Percentiles rank a stretch among this genome's conserved stretches.
phyloP scores from a whole-genome alignment of 1,140 invertebrate species.

The Hylaeus volcanicus region DNA sequence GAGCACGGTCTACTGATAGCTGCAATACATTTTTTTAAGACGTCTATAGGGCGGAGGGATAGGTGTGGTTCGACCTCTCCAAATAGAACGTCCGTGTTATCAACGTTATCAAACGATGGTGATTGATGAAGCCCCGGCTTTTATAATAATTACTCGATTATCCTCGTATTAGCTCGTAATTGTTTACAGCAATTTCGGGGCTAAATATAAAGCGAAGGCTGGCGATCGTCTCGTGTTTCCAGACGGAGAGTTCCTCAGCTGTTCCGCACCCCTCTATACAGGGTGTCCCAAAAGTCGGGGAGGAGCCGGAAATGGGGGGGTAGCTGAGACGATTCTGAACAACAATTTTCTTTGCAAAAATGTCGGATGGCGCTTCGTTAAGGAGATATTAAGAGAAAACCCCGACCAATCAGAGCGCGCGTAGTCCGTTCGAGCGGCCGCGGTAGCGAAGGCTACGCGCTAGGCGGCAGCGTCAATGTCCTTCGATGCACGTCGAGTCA shows the following conservation, averaged over 20 bases:
- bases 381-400: too few species aligned
- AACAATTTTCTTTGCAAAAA: too few species aligned
- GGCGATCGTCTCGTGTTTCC: slow-evolving; percentile 41
- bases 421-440: too few species aligned
- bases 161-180: slow-evolving; percentile 70
- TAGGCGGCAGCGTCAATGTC: too few species aligned
- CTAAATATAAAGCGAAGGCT: slow-evolving; percentile 48
- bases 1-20: slow-evolving; percentile 29
- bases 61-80: slow-evolving; percentile 55
- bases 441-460: too few species aligned
- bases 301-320: background rate
- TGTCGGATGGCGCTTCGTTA: too few species aligned
- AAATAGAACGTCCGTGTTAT: slow-evolving; percentile 53
- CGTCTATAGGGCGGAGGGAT: slow-evolving; percentile 25
- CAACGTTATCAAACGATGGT: slow-evolving; percentile 61
- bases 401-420: too few species aligned
- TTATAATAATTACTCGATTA: slow-evolving; percentile 77
- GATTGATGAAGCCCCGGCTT: slow-evolving; percentile 75
- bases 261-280: background rate
- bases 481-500: too few species aligned
- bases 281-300: too few species aligned
- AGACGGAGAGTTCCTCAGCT: background rate
- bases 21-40: slow-evolving; percentile 42
- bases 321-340: too few species aligned
- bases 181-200: slow-evolving; percentile 65